These are phyloP conservation scores for Zygogramma bicolorata DNA, from an alignment of 2,888 invertebrate genomes.

Conservation along the genomic window DNA sequence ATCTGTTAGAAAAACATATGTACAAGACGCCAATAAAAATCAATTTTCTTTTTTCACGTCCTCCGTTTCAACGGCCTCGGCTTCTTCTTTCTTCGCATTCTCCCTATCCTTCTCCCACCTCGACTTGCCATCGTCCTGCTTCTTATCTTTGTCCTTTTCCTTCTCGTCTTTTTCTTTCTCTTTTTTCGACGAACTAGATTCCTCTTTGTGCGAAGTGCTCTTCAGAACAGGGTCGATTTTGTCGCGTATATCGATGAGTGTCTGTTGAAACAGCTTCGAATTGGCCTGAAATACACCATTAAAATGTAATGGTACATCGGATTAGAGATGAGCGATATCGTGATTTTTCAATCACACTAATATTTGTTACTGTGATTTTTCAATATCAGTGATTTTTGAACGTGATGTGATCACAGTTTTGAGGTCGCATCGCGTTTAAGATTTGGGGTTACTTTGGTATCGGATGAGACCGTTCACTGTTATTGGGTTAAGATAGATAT, in stretches of 20 bases:
- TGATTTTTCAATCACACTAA: no score
- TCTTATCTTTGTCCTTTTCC: constrained; percentile 49
- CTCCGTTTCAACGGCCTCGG: constrained; percentile 18
- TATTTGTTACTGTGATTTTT: background rate
- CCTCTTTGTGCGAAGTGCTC: constrained; percentile 57
- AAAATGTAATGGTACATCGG: background rate
- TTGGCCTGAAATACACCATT: constrained; percentile 69
- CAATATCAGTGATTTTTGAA: no score
- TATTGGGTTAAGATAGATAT: no score
- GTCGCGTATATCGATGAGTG: constrained; percentile 73
- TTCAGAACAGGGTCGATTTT: constrained; percentile 72
- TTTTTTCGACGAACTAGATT: constrained; percentile 33
- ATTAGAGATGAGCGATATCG: no score
- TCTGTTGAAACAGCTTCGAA: constrained; percentile 77
- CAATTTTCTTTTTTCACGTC: constrained; percentile 30
- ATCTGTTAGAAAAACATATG: background rate
- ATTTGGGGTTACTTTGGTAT: no score
- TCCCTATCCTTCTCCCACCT: constrained; percentile 59
- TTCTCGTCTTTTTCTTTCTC: constrained; percentile 57
- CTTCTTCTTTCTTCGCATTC: constrained; percentile 43
- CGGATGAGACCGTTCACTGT: no score
- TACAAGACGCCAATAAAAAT: background rate
- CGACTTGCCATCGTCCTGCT: constrained; percentile 59
- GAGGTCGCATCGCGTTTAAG: no score
- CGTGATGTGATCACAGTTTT: no score